A percentile compares a stretch with the other conserved stretches of the same genome.
These are phyloP conservation scores for Macrophya alboannulata DNA, from an alignment of 2,888 invertebrate species.

Conservation along the genomic window DNA sequence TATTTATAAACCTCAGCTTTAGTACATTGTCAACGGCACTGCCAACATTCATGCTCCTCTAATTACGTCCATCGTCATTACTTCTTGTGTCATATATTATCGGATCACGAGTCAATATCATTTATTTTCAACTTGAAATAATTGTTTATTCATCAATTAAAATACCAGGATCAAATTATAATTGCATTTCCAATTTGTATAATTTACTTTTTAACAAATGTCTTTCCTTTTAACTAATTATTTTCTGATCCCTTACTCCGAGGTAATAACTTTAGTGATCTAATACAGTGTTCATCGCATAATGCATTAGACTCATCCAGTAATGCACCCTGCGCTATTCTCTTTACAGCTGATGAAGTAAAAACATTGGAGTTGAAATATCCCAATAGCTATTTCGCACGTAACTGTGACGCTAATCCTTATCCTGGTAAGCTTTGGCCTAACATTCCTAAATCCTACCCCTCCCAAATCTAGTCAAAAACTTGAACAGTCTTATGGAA, in stretches of 20 bases:
- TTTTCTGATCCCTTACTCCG: not conserved
- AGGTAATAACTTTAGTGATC: not conserved
- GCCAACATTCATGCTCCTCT: conserved; percentile 19
- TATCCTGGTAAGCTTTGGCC: conserved; percentile 65
- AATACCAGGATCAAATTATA: not conserved
- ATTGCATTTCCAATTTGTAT: too few species aligned
- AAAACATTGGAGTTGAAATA: conserved; percentile 63
- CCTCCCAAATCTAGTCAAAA: not conserved
- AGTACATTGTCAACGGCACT: not conserved
- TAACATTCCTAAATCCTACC: not conserved
- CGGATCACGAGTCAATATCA: not conserved
- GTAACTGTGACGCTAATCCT: conserved; percentile 60
- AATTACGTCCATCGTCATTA: not conserved
- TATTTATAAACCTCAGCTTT: conserved; percentile 34
- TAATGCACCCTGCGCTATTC: not conserved
- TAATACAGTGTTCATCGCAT: not conserved
- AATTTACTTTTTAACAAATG: not conserved
- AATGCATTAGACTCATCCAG: not conserved
- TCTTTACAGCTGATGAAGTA: conserved; percentile 65
- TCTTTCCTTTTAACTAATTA: not conserved
- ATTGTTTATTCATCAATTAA: not conserved
- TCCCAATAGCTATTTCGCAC: conserved; percentile 58
- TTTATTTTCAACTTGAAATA: not conserved
- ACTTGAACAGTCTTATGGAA: not conserved
- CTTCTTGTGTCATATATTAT: not conserved